A percentile compares a stretch with the other conserved stretches of the same genome.
These are phyloP conservation scores for Macrotus californicus DNA, from an alignment of 2,113 vertebrate genomes.

Conservation along the genomic window DNA sequence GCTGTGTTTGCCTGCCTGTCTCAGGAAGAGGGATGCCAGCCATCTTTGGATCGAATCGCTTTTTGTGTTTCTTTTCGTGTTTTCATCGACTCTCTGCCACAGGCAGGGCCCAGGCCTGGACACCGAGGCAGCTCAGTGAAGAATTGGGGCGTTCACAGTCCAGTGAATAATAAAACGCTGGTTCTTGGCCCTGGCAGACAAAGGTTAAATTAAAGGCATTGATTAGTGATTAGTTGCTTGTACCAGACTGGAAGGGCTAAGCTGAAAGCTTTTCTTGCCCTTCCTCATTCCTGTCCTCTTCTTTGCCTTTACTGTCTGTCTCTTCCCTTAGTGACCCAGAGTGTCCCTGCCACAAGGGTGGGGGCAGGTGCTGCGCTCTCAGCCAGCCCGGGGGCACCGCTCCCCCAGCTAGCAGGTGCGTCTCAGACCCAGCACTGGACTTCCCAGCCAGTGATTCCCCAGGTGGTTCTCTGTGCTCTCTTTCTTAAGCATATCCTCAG, in stretches of 20 bases:
- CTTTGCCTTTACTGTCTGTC: neutral
- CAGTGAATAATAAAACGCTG: neutral
- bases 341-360: too few species aligned
- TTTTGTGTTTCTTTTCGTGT: neutral
- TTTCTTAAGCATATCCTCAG: neutral
- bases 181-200: neutral
- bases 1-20: neutral
- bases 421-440: too few species aligned
- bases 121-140: fast-evolving
- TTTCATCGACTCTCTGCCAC: neutral
- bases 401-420: too few species aligned
- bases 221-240: neutral
- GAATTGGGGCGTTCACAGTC: neutral
- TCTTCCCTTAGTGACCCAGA: neutral
- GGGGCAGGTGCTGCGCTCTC: neutral
- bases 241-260: neutral
- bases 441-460: neutral
- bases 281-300: neutral
- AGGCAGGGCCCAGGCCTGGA: neutral
- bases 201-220: neutral
- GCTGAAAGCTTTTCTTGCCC: neutral
- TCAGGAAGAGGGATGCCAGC: neutral
- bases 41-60: neutral
- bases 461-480: neutral
- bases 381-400: too few species aligned